phyloP scores from a whole-genome alignment of 2,113 vertebrate species.

The Otocyon megalotis region DNA sequence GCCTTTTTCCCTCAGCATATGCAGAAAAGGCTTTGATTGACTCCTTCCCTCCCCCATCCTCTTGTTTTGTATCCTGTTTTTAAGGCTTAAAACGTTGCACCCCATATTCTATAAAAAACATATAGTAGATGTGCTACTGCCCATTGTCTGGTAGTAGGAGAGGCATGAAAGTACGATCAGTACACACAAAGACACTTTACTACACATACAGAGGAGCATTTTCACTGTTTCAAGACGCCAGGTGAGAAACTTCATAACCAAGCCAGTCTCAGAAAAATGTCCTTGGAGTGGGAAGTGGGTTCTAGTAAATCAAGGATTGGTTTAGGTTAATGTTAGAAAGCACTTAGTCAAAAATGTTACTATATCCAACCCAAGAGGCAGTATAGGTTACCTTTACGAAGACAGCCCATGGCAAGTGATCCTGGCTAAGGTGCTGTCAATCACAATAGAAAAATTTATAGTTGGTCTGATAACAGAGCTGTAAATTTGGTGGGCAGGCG shows the following conservation, averaged over 20 bases:
- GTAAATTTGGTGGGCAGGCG: fast-evolving
- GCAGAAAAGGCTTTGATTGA: not conserved
- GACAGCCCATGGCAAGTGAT: not conserved
- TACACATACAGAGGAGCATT: not conserved
- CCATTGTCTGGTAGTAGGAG: not conserved
- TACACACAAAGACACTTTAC: slow-evolving; percentile 9
- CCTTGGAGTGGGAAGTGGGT: slow-evolving; percentile 4
- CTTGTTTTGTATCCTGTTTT: not conserved
- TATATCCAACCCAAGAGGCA: not conserved
- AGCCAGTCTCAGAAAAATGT: slow-evolving; percentile 28
- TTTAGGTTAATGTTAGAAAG: slow-evolving; percentile 37
- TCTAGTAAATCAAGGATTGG: slow-evolving; percentile 24
- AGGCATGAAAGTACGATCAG: slow-evolving; percentile 38
- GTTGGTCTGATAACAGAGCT: not conserved
- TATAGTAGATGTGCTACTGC: not conserved
- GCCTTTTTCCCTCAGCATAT: not conserved
- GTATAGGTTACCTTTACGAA: slow-evolving; percentile 16
- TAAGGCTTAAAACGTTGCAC: slow-evolving; percentile 51
- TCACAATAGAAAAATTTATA: not conserved
- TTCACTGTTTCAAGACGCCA: slow-evolving; percentile 19
- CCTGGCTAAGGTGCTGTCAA: not conserved
- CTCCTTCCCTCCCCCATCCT: not conserved
- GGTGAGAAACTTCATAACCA: slow-evolving; percentile 43
- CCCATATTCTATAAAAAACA: slow-evolving; percentile 27
- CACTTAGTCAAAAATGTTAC: slow-evolving; percentile 14